Conservation (phyloP, 2,797 vertebrate species). For the Poecilia wingei region DNA sequence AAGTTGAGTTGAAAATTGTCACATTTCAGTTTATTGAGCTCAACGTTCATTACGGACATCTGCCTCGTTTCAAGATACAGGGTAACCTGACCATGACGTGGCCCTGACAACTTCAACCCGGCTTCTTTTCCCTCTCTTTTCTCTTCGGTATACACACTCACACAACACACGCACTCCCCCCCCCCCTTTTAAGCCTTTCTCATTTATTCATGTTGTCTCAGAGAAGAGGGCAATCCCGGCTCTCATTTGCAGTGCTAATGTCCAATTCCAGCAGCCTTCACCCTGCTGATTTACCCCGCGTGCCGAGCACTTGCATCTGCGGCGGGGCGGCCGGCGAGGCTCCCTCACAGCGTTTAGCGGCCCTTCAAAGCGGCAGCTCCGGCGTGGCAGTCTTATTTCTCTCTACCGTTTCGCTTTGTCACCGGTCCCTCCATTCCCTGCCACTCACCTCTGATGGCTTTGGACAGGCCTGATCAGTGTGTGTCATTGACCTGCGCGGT, state of each 20-base stretch:
- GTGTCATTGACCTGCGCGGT: slow-evolving; percentile 97
- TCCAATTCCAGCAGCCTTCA: slow-evolving; percentile 96
- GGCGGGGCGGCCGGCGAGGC: slow-evolving; percentile 80
- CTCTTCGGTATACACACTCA: slow-evolving; percentile 18
- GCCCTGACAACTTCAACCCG: slow-evolving; percentile 45
- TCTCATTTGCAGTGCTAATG: slow-evolving; percentile 99
- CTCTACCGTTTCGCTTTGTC: slow-evolving; percentile 96
- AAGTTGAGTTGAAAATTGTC: background rate
- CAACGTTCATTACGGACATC: background rate
- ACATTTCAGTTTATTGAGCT: background rate
- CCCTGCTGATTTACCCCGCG: slow-evolving; percentile 90
- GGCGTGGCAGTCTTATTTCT: slow-evolving; percentile 96
- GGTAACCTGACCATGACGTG: slow-evolving; percentile 71
- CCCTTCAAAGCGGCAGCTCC: slow-evolving; percentile 91
- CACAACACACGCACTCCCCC: slow-evolving; percentile 34
- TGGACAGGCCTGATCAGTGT: slow-evolving; percentile 99
- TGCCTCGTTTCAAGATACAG: background rate
- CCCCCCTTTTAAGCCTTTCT: slow-evolving; percentile 71
- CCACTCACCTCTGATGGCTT: slow-evolving; percentile 99
- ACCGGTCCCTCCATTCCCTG: slow-evolving; percentile 95
- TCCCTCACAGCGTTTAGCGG: slow-evolving; percentile 87
- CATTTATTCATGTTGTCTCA: slow-evolving; percentile 80
- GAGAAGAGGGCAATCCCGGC: slow-evolving; percentile 87
- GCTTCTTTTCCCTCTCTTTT: background rate
- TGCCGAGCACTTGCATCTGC: slow-evolving; percentile 73